A percentile compares a stretch with the other conserved stretches of the same genome.
Conservation (phyloP, 2,113 vertebrate species). For the Pangasianodon gigas region DNA sequence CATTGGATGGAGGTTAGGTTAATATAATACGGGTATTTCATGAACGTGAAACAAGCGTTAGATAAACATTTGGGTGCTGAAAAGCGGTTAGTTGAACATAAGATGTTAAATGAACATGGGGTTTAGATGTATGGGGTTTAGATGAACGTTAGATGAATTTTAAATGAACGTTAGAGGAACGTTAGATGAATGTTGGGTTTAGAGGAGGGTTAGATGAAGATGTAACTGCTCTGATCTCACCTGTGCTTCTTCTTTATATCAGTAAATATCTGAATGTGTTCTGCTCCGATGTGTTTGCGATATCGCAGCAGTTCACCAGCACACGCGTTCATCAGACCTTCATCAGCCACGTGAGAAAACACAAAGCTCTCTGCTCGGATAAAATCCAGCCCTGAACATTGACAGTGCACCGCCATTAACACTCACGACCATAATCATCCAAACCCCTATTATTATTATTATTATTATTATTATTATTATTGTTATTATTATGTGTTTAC, state of each 20-base stretch:
- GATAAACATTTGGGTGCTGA: neutral
- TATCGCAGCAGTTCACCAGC: slow-evolving; percentile 79
- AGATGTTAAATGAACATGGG: neutral
- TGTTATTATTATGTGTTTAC: neutral
- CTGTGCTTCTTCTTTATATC: slow-evolving; percentile 94
- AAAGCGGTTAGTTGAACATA: neutral
- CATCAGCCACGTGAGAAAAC: slow-evolving; percentile 81
- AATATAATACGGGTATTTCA: neutral
- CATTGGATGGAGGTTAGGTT: neutral
- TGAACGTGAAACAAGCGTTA: too few species aligned
- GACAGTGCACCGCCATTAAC: slow-evolving; percentile 4
- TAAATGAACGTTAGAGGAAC: neutral
- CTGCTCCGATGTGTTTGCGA: slow-evolving; percentile 79
- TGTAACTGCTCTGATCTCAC: slow-evolving; percentile 59
- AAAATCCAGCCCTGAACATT: slow-evolving; percentile 76
- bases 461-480: neutral
- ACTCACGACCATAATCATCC: neutral
- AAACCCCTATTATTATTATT: neutral
- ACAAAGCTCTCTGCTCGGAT: slow-evolving; percentile 82
- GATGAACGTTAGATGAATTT: too few species aligned
- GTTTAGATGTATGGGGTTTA: too few species aligned
- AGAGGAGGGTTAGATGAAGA: neutral
- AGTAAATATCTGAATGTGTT: slow-evolving; percentile 82
- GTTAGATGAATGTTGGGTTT: neutral
- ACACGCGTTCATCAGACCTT: slow-evolving; percentile 82